Evolutionary conservation across 2,888 invertebrate genomes (phyloP).

Genomic region (Pachymerium ferrugineum): DNA sequence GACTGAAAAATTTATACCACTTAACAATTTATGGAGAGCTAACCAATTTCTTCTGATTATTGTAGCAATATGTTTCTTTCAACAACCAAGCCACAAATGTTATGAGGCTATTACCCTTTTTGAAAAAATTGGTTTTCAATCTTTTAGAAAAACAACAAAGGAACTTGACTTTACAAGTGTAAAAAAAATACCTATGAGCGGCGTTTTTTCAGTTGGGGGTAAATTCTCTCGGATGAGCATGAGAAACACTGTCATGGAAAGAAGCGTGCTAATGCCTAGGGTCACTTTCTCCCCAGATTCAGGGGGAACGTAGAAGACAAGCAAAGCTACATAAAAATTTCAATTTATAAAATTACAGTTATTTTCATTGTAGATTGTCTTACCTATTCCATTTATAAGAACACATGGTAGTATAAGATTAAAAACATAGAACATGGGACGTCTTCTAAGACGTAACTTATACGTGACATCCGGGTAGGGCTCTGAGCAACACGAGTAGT

Average conservation of each 20-base stretch:
- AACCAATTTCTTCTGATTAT: too few relatives aligned
- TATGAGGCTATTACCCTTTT: too few relatives aligned
- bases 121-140: too few relatives aligned
- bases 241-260: conserved; percentile 81
- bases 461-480: conserved; percentile 80
- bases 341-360: background rate
- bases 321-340: conserved; percentile 57
- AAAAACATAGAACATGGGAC: conserved; percentile 80
- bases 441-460: conserved; percentile 64
- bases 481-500: conserved; percentile 73
- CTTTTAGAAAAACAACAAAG: too few relatives aligned
- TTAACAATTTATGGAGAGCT: too few relatives aligned
- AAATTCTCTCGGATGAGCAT: conserved; percentile 81
- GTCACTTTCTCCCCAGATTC: conserved; percentile 85
- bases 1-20: too few relatives aligned
- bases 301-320: conserved; percentile 81
- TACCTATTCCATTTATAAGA: conserved; percentile 76
- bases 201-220: conserved; percentile 80
- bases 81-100: too few relatives aligned
- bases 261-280: conserved; percentile 75
- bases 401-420: conserved; percentile 78
- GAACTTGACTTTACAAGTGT: too few relatives aligned
- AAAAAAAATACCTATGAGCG: conserved; percentile 63
- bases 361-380: background rate
- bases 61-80: too few relatives aligned